Base-by-base conservation (phyloP, 2,888 invertebrate species). In the Phyllotreta striolata region DNA sequence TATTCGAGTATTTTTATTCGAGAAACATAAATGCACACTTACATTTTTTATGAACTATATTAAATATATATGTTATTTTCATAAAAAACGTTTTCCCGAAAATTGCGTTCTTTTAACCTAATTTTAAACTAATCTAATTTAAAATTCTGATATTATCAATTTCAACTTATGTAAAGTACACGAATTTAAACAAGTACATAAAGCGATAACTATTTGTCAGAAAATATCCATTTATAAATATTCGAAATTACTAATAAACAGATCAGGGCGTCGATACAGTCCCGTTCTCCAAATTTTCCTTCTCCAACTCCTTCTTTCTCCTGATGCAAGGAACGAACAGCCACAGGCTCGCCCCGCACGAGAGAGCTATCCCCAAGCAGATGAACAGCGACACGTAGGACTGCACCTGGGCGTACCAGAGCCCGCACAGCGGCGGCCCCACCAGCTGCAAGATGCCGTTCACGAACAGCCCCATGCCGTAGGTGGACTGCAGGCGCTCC, bases 391-490 rank as follows among this genome's bases (percentile, higher is more conserved):
- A 88, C 66, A 87, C 87, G 77, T 91, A 92, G 0, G 88, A 88
- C 0, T 85, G 77, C 0, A 88, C 84, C 14, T 69, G 61, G 69
- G 90, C 88, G 66, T 83, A 89, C 85, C 91, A 88, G 3, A 87
- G 73, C 0, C 93, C 93, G 76, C 93, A 93, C n/a, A 93, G 82
- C 0, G 93, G 93, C 0, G 94, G 94, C 0, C 94, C 93, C 1
- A 92, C 81, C 46, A 94, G 78, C 78, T 94, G 94, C 14, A 93
- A 79, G 54, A 94, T 85, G 1, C 94, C 94, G 73, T 93, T 94
- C 8, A 93, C 87, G 73, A 94, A 93, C 37, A 94, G 82, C 69
- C 93, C 92, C 37, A 94, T 92, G 0, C 94, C 94, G 73, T 93
- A 94, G 0, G 93, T 92, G 0, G 93, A 92, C 76, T 93, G 92